These are phyloP conservation scores for Speoplatyrhinus poulsoni DNA, from an alignment of 2,113 vertebrate species.

Conservation along the genomic window DNA sequence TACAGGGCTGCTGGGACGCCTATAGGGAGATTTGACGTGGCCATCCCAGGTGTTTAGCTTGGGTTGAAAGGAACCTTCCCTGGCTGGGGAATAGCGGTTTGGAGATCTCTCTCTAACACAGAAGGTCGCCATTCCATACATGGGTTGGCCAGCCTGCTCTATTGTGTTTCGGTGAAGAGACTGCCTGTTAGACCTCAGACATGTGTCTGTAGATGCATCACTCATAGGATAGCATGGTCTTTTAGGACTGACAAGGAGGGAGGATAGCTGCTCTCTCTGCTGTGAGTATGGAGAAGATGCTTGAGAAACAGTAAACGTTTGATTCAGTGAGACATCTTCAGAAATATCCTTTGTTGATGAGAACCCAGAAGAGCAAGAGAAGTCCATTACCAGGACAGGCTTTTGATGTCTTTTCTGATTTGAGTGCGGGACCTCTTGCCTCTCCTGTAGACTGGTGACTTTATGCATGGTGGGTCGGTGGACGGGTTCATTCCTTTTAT, in stretches of 20 bases:
- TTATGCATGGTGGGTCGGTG: too few relatives aligned
- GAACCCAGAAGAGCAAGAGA: slow-evolving; percentile 10
- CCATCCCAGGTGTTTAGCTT: slow-evolving; percentile 1
- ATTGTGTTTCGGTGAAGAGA: not conserved
- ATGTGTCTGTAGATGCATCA: slow-evolving; percentile 2
- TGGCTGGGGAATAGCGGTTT: slow-evolving; percentile 27
- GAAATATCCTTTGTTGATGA: not conserved
- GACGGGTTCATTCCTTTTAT: too few relatives aligned
- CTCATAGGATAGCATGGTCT: not conserved
- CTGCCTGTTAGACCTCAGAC: not conserved
- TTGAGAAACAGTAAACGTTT: slow-evolving; percentile 37
- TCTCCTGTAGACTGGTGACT: too few relatives aligned
- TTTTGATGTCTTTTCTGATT: not conserved
- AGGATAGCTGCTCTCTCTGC: not conserved
- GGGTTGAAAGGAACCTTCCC: slow-evolving; percentile 48
- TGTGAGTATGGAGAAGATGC: slow-evolving; percentile 4
- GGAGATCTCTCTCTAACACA: slow-evolving; percentile 3
- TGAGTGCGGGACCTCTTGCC: not conserved
- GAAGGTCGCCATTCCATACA: not conserved
- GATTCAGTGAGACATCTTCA: slow-evolving; percentile 5
- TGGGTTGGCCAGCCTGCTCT: not conserved
- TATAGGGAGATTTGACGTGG: slow-evolving; percentile 28
- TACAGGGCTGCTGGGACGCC: slow-evolving; percentile 24
- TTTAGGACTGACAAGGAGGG: slow-evolving; percentile 15
- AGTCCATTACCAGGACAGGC: slow-evolving; percentile 43